Evolutionary conservation across 2,888 invertebrate genomes (phyloP).

Genomic region (Abrostola tripartita): DNA sequence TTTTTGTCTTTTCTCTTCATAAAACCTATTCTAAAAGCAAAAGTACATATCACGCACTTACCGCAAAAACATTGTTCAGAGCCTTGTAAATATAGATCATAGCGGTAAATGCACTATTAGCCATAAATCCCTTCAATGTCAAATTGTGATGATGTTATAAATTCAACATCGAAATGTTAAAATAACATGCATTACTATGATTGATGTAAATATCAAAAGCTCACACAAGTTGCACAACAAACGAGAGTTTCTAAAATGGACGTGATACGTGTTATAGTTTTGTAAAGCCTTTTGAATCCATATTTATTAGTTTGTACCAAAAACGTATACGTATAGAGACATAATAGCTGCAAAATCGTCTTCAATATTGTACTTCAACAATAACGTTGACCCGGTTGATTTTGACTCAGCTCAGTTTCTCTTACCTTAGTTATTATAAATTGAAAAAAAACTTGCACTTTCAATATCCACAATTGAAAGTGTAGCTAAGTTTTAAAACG

Average conservation of each 20-base stretch:
- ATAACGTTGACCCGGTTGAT: neutral
- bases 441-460: too few relatives aligned
- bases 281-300: constrained; percentile 32
- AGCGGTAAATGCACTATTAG: neutral
- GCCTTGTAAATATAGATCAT: neutral
- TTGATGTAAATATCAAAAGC: constrained; percentile 29
- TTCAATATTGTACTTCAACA: neutral
- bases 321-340: constrained; percentile 17
- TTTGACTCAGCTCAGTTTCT: neutral
- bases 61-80: neutral
- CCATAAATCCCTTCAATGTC: neutral
- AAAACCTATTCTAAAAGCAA: too few relatives aligned
- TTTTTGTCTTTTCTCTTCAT: too few relatives aligned
- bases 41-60: too few relatives aligned
- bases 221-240: constrained; percentile 23
- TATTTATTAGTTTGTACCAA: constrained; percentile 35
- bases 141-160: neutral
- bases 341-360: constrained; percentile 1
- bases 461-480: too few relatives aligned
- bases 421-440: neutral
- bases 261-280: constrained; percentile 21
- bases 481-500: too few relatives aligned
- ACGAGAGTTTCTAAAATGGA: constrained; percentile 11
- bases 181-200: constrained; percentile 35
- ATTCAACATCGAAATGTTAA: constrained; percentile 8